These are phyloP conservation scores for Drosophila athabasca DNA, from an alignment of 1,140 invertebrate genomes.

Conservation along the genomic window DNA sequence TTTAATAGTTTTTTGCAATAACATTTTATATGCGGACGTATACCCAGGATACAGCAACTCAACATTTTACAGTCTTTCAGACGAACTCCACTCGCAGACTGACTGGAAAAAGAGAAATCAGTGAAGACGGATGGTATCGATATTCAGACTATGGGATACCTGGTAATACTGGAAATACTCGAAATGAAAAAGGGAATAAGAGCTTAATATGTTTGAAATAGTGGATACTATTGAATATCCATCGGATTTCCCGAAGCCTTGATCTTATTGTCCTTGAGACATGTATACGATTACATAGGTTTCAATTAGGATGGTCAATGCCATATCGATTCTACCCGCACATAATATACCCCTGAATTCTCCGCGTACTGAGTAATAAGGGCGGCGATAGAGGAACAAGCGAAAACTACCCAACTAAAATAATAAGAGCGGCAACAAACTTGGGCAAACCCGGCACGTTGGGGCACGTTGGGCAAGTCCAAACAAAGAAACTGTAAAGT, in stretches of 20 bases:
- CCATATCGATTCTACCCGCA: no score
- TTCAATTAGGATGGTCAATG: no score
- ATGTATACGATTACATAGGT: no score
- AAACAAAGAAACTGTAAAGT: conserved; percentile 81
- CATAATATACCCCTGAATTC: no score
- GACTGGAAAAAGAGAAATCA: conserved; percentile 2
- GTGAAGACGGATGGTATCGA: background rate
- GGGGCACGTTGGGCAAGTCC: conserved; percentile 58
- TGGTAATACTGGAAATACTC: no score
- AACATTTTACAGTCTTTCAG: conserved; percentile 27
- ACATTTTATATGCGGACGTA: conserved; percentile 69
- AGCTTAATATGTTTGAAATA: background rate
- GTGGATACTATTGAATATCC: no score
- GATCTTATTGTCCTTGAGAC: no score
- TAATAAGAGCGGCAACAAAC: conserved; percentile 76
- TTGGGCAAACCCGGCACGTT: conserved; percentile 29
- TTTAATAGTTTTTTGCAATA: conserved; percentile 82
- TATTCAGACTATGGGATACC: no score
- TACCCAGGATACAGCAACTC: conserved; percentile 26
- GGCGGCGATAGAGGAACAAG: conserved; percentile 15
- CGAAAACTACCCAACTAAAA: conserved; percentile 70
- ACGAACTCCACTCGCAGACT: background rate
- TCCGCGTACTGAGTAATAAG: background rate
- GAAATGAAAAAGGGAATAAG: no score
- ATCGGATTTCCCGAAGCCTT: no score